Conservation (phyloP, 2,888 invertebrate genomes). For the Sympetrum striolatum region DNA sequence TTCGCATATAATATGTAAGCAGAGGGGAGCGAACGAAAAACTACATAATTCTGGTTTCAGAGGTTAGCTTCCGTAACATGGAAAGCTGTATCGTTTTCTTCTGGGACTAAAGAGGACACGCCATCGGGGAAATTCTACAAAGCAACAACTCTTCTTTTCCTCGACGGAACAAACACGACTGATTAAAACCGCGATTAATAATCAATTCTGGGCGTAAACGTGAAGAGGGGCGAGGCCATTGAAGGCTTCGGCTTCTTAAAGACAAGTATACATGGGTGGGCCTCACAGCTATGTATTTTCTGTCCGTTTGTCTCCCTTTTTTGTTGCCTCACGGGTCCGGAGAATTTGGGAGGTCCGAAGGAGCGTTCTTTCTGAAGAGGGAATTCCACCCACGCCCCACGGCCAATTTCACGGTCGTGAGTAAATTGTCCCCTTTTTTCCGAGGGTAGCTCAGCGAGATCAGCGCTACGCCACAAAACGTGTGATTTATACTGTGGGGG, state of each 20-base stretch:
- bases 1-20: too few species aligned
- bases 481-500: not conserved
- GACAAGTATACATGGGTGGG: not conserved
- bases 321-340: not conserved
- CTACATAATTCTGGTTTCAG: too few species aligned
- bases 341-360: conserved; percentile 2
- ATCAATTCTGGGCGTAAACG: not conserved
- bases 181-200: not conserved
- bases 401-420: conserved; percentile 31
- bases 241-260: not conserved
- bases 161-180: not conserved
- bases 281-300: conserved; percentile 13
- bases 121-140: too few species aligned
- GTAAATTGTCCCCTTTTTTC: not conserved
- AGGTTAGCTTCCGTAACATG: too few species aligned
- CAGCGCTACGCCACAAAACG: not conserved
- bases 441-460: too few species aligned
- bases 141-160: not conserved
- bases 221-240: not conserved
- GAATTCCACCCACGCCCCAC: not conserved
- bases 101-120: too few species aligned
- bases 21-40: too few species aligned
- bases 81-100: too few species aligned
- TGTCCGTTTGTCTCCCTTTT: not conserved
- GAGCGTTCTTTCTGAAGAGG: not conserved